phyloP scores from a whole-genome alignment of 2,113 vertebrate genomes.

The Nycticebus coucang region DNA sequence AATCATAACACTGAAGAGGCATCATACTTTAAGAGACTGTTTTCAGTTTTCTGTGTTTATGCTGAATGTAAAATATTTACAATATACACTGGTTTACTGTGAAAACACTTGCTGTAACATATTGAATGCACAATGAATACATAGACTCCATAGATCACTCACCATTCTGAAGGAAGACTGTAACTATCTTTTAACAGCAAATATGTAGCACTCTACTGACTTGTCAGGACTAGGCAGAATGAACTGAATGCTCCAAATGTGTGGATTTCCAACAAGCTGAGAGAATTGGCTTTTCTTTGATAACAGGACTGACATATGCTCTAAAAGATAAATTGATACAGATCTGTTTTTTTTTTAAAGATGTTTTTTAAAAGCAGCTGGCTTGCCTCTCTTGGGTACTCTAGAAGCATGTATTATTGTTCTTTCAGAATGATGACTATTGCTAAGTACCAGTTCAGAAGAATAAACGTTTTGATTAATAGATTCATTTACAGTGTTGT shows the following conservation, averaged over 20 bases:
- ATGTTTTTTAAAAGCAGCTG: constrained; percentile 59
- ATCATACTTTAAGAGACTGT: background rate
- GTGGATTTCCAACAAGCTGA: background rate
- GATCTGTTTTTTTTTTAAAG: background rate
- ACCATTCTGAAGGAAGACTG: background rate
- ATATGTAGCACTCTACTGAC: background rate
- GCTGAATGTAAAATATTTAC: constrained; percentile 22
- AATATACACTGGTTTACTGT: background rate
- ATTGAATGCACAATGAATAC: background rate
- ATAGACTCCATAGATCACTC: background rate
- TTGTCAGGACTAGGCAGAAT: background rate
- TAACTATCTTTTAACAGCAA: constrained; percentile 4
- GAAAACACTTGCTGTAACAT: background rate
- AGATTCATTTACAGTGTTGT: background rate
- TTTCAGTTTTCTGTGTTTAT: constrained; percentile 20
- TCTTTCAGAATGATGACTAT: constrained; percentile 11
- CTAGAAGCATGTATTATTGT: constrained; percentile 26
- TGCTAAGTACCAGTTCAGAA: constrained; percentile 12
- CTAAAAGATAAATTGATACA: constrained; percentile 6
- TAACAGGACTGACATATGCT: constrained; percentile 23
- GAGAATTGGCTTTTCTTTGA: background rate
- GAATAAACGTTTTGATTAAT: background rate
- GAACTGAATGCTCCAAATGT: background rate
- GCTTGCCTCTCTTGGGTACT: background rate
- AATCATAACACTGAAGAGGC: background rate